These are phyloP conservation scores for Falco punctatus DNA, from an alignment of 2,113 vertebrate genomes.

Conservation along the genomic window DNA sequence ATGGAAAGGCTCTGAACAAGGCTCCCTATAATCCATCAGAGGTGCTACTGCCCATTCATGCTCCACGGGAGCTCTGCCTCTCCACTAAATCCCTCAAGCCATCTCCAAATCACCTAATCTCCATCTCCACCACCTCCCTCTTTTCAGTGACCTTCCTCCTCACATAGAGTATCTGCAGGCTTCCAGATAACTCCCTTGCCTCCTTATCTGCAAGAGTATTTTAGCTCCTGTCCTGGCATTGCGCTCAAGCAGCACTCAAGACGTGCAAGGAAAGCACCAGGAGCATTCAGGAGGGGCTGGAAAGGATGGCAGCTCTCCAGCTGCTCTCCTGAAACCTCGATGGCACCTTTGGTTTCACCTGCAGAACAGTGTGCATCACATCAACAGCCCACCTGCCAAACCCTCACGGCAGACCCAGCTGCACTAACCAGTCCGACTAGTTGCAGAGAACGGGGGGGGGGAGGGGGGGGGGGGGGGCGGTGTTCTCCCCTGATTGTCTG, in stretches of 20 bases:
- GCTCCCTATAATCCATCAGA: background rate
- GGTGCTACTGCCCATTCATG: background rate
- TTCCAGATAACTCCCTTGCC: conserved; percentile 37
- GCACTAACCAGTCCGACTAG: background rate
- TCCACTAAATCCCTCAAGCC: conserved; percentile 41
- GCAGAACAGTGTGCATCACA: rapidly evolving
- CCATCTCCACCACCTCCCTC: background rate
- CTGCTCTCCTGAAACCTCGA: background rate
- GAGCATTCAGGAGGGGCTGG: background rate
- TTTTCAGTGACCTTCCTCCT: conserved; percentile 9
- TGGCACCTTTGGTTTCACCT: background rate
- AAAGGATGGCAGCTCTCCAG: background rate
- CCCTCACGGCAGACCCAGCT: background rate
- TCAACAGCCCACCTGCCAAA: background rate
- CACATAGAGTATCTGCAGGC: background rate
- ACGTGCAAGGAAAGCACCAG: background rate
- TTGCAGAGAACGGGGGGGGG: rapidly evolving
- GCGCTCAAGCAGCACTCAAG: background rate
- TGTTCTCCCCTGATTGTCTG: rapidly evolving
- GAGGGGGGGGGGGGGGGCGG: too few species aligned
- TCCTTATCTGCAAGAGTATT: conserved; percentile 1
- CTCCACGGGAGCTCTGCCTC: background rate
- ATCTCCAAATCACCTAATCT: conserved; percentile 36
- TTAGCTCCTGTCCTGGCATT: background rate
- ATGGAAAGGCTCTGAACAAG: background rate